Evolutionary conservation across 2,113 vertebrate genomes (phyloP), one percentile per base, ranked within the genome.

Genomic region (Stigmatopora nigra): DNA sequence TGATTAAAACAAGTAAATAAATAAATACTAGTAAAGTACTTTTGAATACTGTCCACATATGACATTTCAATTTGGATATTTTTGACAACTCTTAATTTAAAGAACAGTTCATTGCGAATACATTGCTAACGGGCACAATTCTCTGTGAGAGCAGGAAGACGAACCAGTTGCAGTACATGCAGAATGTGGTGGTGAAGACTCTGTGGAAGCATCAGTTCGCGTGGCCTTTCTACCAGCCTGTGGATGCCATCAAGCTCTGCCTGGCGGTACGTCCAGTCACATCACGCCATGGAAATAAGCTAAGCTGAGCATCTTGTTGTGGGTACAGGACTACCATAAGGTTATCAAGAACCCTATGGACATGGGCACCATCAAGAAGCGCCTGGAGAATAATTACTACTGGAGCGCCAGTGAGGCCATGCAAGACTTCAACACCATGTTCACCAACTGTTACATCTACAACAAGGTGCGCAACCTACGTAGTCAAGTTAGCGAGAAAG

Each of bases 351-450:
- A 94, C 81, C 97, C 97, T 0, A 99, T 99, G 97, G 97, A 99
- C 72, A 99, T 99, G 97, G 97, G 97, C 57, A 98, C 97, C 2
- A 99, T 98, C 73, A 98, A 97, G 91, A 98, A 97, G 77, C 89
- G 97, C 15, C 90, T 99, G 78, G 96, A 99, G 71, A 97, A 94
- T 81, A 97, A 93, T 48, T 99, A 98, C 61, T 99, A 99, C 64
- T 99, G 97, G 97, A 99, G 95, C 10, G 97, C 96, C 19, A 97
- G 94, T 17, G 97, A 98, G 77, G 98, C 96, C 73, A 99, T 99
- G 95, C 95, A 98, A 87, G 97, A 99, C 86, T 99, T 99, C 90
- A 99, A 99, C 91, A 99, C 96, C 88, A 99, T 99, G 97, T 99
- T 99, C 88, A 99, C 97, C 84, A 99, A 99, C 70, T 99, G 97